These are phyloP conservation scores for Eupithecia vulgata DNA, from an alignment of 2,888 invertebrate genomes.

Conservation along the genomic window DNA sequence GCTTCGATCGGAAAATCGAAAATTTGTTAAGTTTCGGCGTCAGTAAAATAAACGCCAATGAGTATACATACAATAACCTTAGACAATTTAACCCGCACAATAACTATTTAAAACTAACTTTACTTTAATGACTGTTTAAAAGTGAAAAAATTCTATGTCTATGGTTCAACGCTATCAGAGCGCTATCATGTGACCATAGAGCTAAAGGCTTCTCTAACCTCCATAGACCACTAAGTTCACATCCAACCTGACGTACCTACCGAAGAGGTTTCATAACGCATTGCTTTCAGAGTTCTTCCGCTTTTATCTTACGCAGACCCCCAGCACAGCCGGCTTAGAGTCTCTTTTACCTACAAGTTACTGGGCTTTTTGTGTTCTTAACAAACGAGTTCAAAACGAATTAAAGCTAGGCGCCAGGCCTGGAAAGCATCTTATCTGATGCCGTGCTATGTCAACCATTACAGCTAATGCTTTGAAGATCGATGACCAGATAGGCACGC, in stretches of 20 bases:
- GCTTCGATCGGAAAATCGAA: neutral
- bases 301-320: neutral
- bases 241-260: neutral
- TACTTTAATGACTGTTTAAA: no score
- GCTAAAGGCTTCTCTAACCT: neutral
- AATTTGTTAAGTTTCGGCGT: no score
- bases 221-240: neutral
- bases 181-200: neutral
- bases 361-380: neutral
- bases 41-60: no score
- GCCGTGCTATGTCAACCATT: constrained; percentile 29
- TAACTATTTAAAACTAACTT: no score
- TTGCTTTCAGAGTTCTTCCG: neutral
- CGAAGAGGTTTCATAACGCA: neutral
- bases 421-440: constrained; percentile 25
- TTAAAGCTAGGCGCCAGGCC: constrained; percentile 22
- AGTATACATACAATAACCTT: no score
- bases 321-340: neutral
- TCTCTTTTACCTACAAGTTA: neutral
- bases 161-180: no score
- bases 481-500: constrained; percentile 38
- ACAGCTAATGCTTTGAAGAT: constrained; percentile 30
- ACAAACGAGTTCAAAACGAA: constrained; percentile 4
- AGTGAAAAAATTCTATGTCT: no score
- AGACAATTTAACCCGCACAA: no score